Conservation (phyloP, 1,140 invertebrate species). For the Drusus annulatus region DNA sequence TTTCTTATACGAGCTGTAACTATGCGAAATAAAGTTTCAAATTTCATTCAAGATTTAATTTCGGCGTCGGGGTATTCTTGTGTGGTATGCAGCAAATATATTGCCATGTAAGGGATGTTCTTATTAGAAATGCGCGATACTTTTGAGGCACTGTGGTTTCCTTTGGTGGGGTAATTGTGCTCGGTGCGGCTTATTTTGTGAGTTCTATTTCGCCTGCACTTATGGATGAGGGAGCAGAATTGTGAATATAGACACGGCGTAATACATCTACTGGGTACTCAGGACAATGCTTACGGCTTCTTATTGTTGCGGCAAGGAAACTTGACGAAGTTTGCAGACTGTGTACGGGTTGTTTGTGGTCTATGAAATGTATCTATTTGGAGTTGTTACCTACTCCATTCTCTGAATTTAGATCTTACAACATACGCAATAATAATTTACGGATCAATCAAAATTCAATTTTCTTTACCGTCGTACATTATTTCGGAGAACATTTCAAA, state of each 20-base stretch:
- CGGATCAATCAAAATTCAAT: conserved; percentile 37
- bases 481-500: conserved; percentile 42
- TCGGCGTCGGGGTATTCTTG: conserved; percentile 57
- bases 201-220: conserved; percentile 1
- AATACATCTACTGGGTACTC: neutral
- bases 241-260: neutral
- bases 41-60: conserved; percentile 70
- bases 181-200: conserved; percentile 11
- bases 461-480: conserved; percentile 17
- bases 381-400: neutral
- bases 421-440: neutral
- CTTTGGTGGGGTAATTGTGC: conserved; percentile 52
- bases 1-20: conserved; percentile 56
- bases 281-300: conserved; percentile 38
- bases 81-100: conserved; percentile 34
- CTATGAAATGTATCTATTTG: conserved; percentile 24
- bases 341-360: conserved; percentile 33
- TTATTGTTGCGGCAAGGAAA: conserved; percentile 28
- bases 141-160: conserved; percentile 55
- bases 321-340: conserved; percentile 36
- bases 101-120: conserved; percentile 40
- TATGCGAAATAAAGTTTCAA: conserved; percentile 63
- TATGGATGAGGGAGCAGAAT: neutral
- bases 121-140: conserved; percentile 58
- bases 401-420: too few relatives aligned